Evolutionary conservation across 2,113 vertebrate species (phyloP), one percentile per base, ranked within the genome.

Genomic region (Ceuthmochares aereus): DNA sequence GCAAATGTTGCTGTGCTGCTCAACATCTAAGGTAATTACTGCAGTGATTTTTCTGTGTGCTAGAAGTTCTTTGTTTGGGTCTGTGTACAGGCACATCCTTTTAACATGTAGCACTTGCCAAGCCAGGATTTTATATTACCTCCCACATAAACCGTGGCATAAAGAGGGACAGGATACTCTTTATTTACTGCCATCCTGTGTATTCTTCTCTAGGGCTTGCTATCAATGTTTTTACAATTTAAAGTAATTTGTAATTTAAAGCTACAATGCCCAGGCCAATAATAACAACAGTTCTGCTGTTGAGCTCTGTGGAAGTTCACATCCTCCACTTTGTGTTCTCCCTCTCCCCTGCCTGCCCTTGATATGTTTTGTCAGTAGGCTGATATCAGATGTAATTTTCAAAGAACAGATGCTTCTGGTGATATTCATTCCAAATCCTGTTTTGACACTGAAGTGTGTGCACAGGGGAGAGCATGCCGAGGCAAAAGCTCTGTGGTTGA

Each of bases 181-280:
- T 86, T 93, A 80, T 93, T 94, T 93, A 89, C 86, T 93, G 73
- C 60, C 30, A 45, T 92, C 78, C 45, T 75, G 79, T 43, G 81
- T 52, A 64, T 90, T 63, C 68, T 90, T 88, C 79, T 93, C 52
- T 29, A 64, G 82, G 52, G 82, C n/a, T 86, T 45, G 52, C 92
- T 90, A 68, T 94, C 10, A 1, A 56, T 87, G 90, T 81, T 94
- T 96, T 90, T 82, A 93, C 63, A 87, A 56, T 93, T 86, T 93
- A 74, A 91, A 90, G 79, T 73, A 34, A 94, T 93, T 80, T 84
- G 86, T 75, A 75, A 88, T 93, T 92, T 94, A 84, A 95, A 95
- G 76, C 90, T 76, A 68, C 79, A 78, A 70, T 84, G 84, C 22
- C 9, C 63, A 86, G 30, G 83, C 90, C 90, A 92, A 95, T 0